phyloP scores from a whole-genome alignment of 2,113 vertebrate genomes.

The Amphiprion ocellaris region DNA sequence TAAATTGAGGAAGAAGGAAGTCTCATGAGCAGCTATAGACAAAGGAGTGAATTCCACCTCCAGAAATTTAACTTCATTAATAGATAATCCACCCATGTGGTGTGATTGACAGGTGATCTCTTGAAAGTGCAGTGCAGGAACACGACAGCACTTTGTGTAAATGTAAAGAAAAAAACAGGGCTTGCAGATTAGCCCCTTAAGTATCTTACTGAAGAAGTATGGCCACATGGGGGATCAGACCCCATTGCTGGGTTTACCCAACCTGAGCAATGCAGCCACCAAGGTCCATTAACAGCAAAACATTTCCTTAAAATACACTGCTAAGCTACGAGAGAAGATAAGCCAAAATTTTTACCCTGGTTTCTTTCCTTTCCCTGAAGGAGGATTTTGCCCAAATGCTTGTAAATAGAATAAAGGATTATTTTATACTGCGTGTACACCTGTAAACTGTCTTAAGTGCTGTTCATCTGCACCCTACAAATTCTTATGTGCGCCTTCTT shows the following conservation, averaged over 20 bases:
- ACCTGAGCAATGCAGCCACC: constrained; percentile 14
- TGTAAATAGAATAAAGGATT: constrained; percentile 6
- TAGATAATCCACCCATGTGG: constrained; percentile 1
- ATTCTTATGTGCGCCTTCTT: neutral
- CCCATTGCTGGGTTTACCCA: constrained; percentile 9
- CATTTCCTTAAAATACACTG: neutral
- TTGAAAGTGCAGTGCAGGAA: constrained; percentile 7
- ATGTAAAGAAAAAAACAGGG: neutral
- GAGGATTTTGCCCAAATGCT: neutral
- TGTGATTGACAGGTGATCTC: constrained; percentile 30
- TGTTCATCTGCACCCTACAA: neutral
- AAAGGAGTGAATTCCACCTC: neutral
- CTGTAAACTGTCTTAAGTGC: neutral
- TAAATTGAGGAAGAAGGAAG: no score
- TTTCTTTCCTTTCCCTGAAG: constrained; percentile 13
- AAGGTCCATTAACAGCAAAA: constrained; percentile 56
- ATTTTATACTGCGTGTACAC: neutral
- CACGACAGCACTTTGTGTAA: constrained; percentile 4
- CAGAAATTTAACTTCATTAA: constrained; percentile 28
- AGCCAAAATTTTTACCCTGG: neutral
- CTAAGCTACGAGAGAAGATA: constrained; percentile 15
- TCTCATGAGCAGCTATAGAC: neutral
- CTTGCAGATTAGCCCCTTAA: constrained; percentile 32
- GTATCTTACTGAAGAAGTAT: constrained; percentile 18
- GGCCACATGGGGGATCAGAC: constrained; percentile 33